Evolutionary conservation across 2,113 vertebrate species (phyloP).

Genomic region (Alexandromys fortis): DNA sequence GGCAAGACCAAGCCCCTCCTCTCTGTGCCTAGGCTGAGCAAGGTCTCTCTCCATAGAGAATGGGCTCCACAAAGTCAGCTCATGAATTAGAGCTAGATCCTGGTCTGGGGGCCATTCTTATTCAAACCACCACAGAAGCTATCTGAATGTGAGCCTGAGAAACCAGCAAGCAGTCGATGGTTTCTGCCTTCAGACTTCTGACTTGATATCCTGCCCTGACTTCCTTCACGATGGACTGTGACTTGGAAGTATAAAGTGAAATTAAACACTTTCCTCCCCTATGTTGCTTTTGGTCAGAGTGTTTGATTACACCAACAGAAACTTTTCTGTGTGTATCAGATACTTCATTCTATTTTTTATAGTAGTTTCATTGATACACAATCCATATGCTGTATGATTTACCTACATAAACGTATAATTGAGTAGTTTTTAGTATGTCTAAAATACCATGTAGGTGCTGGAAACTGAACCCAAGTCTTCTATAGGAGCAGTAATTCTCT

Average conservation of each 20-base stretch:
- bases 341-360: not conserved
- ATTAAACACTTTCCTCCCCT: no score
- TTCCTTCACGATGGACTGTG: not conserved
- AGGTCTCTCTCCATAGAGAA: no score
- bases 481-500: not conserved
- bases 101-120: not conserved
- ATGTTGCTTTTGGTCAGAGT: constrained; percentile 11
- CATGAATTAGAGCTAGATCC: no score
- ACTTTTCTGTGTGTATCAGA: constrained; percentile 31
- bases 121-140: not conserved
- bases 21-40: no score
- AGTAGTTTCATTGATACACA: constrained; percentile 13
- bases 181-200: not conserved
- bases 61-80: no score
- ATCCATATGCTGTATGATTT: not conserved
- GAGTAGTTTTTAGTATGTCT: not conserved
- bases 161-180: not conserved
- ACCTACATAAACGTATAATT: not conserved
- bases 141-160: not conserved
- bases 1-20: no score
- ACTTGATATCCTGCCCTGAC: not conserved
- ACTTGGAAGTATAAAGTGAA: not conserved
- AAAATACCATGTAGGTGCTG: not conserved
- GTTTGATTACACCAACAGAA: not conserved
- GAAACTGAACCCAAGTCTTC: not conserved